These are phyloP conservation scores for Aix galericulata DNA, from an alignment of 2,113 vertebrate species.

Conservation along the genomic window DNA sequence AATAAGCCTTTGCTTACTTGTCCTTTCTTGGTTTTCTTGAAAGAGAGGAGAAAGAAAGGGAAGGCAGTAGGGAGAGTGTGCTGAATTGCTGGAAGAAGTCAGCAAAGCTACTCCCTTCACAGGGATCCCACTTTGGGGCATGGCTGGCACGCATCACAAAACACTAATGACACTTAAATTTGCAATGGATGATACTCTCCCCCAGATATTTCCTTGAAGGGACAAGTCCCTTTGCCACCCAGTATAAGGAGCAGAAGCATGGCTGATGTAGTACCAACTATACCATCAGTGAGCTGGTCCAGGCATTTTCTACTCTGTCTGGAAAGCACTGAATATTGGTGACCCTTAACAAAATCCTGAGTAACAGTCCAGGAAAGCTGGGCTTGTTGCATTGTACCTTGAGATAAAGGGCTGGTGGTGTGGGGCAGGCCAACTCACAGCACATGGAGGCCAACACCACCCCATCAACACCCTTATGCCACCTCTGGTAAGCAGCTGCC, in stretches of 20 bases:
- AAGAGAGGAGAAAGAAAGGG: neutral
- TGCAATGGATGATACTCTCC: neutral
- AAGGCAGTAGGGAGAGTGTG: neutral
- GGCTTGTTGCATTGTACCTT: neutral
- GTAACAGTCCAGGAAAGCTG: neutral
- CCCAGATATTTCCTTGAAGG: neutral
- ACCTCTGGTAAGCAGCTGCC: neutral
- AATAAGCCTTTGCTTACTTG: neutral
- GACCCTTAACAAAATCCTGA: neutral
- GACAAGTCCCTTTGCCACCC: rapidly evolving
- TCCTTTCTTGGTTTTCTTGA: neutral
- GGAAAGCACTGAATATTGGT: neutral
- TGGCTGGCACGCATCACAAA: neutral
- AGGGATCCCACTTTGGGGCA: neutral
- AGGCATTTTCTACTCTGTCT: neutral
- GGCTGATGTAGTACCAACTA: neutral
- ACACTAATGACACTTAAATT: neutral
- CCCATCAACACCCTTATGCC: neutral
- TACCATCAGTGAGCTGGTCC: neutral
- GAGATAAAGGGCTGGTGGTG: neutral
- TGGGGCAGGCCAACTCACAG: neutral
- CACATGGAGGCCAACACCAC: rapidly evolving
- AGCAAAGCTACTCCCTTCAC: neutral
- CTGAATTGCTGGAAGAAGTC: neutral
- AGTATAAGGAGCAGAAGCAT: neutral